Conservation (phyloP, 1,140 invertebrate genomes). For the Drosophila pandora region DNA sequence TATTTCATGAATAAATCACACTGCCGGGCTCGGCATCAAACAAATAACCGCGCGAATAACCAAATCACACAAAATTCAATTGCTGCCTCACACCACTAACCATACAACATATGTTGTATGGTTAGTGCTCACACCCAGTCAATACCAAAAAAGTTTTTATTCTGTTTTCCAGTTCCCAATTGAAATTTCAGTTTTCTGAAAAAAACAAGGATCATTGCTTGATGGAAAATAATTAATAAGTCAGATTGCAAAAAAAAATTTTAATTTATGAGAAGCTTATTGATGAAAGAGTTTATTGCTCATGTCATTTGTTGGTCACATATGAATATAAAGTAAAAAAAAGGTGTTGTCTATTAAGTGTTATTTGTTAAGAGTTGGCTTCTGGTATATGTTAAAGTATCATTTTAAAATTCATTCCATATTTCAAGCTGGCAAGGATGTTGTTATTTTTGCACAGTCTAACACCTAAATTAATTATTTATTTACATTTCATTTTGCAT, state of each 20-base stretch:
- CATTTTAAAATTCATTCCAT: not conserved
- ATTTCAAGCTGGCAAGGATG: not conserved
- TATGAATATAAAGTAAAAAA: not conserved
- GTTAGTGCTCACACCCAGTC: slow-evolving; percentile 8
- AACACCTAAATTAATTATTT: not conserved
- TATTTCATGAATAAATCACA: slow-evolving; percentile 60
- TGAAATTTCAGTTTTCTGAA: not conserved
- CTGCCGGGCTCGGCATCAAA: slow-evolving; percentile 11
- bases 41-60: slow-evolving; percentile 48
- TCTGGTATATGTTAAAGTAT: not conserved
- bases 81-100: slow-evolving; percentile 24
- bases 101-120: too few relatives aligned
- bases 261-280: too few relatives aligned
- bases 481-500: slow-evolving; percentile 15
- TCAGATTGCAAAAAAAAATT: too few relatives aligned
- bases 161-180: slow-evolving; percentile 22
- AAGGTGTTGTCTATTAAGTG: not conserved
- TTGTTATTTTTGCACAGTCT: not conserved
- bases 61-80: slow-evolving; percentile 56
- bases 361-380: too few relatives aligned
- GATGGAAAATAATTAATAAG: not conserved
- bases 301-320: not conserved
- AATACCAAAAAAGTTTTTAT: slow-evolving; percentile 10
- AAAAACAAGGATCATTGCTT: too few relatives aligned
- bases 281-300: not conserved